Percentiles rank a stretch among this genome's conserved stretches.
These are phyloP conservation scores for Drosophila ficusphila DNA, from an alignment of 1,140 invertebrate genomes.

Conservation along the genomic window DNA sequence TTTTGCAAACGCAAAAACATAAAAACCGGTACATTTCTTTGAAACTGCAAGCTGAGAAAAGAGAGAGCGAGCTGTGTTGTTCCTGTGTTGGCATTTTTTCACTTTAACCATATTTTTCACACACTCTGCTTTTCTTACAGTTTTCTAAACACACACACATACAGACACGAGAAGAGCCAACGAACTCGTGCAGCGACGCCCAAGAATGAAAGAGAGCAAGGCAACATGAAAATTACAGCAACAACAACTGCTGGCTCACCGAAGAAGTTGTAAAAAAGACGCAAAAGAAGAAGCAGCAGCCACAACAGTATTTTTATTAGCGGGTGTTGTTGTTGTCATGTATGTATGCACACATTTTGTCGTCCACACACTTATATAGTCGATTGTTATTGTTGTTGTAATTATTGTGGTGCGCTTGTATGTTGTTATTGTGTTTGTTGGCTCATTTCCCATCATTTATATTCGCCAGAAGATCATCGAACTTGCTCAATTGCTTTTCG, in stretches of 20 bases:
- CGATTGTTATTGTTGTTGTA: constrained; percentile 35
- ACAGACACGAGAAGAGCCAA: constrained; percentile 53
- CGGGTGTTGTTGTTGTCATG: constrained; percentile 72
- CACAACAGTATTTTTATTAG: constrained; percentile 61
- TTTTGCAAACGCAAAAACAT: constrained; percentile 65
- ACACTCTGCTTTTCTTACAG: constrained; percentile 76
- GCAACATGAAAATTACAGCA: constrained; percentile 77
- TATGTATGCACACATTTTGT: constrained; percentile 61
- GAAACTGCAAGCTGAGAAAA: constrained; percentile 31
- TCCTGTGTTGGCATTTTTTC: constrained; percentile 54
- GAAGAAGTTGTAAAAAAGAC: constrained; percentile 59
- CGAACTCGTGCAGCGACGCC: constrained; percentile 77
- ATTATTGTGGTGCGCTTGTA: constrained; percentile 41
- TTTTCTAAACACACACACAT: constrained; percentile 74
- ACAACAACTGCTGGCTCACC: constrained; percentile 46
- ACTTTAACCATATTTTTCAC: constrained; percentile 75
- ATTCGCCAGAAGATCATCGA: constrained; percentile 39
- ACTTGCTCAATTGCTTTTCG: constrained; percentile 39
- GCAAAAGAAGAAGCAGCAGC: constrained; percentile 37
- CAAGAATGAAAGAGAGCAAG: constrained; percentile 76
- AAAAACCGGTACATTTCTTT: constrained; percentile 76
- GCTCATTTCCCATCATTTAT: constrained; percentile 18
- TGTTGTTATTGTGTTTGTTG: constrained; percentile 35
- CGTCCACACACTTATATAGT: constrained; percentile 40
- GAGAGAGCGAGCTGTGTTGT: constrained; percentile 19